Base-by-base conservation (phyloP, 2,888 invertebrate species). In the Acanthosoma haemorrhoidale region DNA sequence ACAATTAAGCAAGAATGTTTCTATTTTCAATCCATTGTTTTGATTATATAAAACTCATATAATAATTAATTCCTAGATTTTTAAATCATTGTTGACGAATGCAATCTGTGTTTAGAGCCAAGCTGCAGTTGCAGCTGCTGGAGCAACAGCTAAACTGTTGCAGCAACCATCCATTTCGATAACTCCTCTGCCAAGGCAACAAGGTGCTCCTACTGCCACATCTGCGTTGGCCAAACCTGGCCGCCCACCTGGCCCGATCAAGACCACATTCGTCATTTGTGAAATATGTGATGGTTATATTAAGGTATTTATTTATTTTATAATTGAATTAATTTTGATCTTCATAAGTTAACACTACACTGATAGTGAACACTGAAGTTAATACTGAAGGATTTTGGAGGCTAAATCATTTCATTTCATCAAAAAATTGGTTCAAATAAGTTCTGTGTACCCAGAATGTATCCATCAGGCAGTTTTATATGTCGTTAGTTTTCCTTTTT, bases 221-320 rank as follows among this genome's bases (percentile, higher is more conserved):
- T 63, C 68, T 29, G 69, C 43, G 32, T 74, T 70, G 73, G 75
- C 72, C 72, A 73, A 78, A 75, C 75, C 77, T 64, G 75, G 77
- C 21, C 74, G 76, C 34, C 77, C 77, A 13, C 75, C 72, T 78
- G 78, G 75, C 66, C 81, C 84, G 64, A 86, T 85, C 74, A 92
- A 92, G 80, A 89, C 88, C 76, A 87, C 91, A 31, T 94, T 94
- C 81, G 94, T 95, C 21, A 92, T 95, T 75, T 97, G 96, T 81
- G 96, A 96, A 83, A 95, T 96, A 74, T 97, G 96, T 81, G 96
- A 96, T 78, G 95, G 95, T 21, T 96, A 95, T 79, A 96, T 96
- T 73, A 94, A 73, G 67, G 73, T 73, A 61, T 39, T n/a, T 41
- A 43, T 61, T 61, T 13, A 13, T 3, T 15, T 2, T 1, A 3